Percentiles rank a stretch among this genome's conserved stretches.
Conservation (phyloP, 1,140 invertebrate genomes). For the Cydia pomonella region DNA sequence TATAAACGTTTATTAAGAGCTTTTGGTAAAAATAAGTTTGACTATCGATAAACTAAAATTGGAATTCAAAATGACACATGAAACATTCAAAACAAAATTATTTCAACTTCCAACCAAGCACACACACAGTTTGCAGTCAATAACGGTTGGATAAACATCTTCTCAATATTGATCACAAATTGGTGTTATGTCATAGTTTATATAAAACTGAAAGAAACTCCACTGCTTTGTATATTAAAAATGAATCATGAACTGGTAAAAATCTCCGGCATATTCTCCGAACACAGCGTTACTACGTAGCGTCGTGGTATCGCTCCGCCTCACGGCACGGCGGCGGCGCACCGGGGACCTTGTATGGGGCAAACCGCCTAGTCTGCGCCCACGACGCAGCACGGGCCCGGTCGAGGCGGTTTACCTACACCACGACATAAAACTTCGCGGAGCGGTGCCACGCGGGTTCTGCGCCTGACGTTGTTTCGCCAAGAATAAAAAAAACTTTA, state of each 20-base stretch:
- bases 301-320: too few species aligned
- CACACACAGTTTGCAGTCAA: not conserved
- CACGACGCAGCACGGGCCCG: too few species aligned
- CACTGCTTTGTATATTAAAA: not conserved
- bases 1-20: too few species aligned
- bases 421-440: too few species aligned
- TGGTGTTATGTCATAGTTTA: not conserved
- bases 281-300: not conserved
- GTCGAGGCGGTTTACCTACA: too few species aligned
- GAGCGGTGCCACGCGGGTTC: too few species aligned
- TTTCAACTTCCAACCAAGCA: slow-evolving; percentile 4
- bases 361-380: too few species aligned
- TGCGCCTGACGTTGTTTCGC: too few species aligned
- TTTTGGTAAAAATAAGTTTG: not conserved
- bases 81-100: not conserved
- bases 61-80: not conserved
- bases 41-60: not conserved
- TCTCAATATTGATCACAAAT: not conserved
- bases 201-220: not conserved
- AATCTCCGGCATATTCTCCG: not conserved
- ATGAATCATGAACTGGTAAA: not conserved
- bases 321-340: too few species aligned
- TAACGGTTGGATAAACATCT: slow-evolving; percentile 34
- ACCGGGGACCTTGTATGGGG: too few species aligned
- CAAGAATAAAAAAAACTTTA: too few species aligned